Conservation (phyloP, 2,888 invertebrate species). For the Archips crataeganus region DNA sequence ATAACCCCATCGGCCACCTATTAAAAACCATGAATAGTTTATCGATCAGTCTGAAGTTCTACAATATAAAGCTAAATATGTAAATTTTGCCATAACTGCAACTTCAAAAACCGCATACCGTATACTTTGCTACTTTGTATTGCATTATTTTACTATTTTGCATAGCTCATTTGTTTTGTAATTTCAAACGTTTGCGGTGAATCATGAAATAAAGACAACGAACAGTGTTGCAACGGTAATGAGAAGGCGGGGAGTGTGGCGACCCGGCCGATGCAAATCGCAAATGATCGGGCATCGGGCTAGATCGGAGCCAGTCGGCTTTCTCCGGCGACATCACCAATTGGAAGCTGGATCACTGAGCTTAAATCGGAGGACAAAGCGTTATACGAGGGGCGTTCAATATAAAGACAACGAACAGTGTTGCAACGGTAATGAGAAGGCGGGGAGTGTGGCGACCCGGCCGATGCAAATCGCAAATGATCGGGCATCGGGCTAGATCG, state of each 20-base stretch:
- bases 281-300: conserved; percentile 29
- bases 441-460: conserved; percentile 18
- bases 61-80: too few species aligned
- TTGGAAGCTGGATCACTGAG: neutral
- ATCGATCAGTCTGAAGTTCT: too few species aligned
- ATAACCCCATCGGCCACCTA: too few species aligned
- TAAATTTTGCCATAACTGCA: too few species aligned
- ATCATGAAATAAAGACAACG: conserved; percentile 6
- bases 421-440: conserved; percentile 3
- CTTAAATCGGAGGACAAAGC: neutral
- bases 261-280: conserved; percentile 31
- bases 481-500: conserved; percentile 26
- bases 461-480: conserved; percentile 33
- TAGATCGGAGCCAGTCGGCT: conserved; percentile 17
- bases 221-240: neutral
- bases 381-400: too few species aligned
- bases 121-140: too few species aligned
- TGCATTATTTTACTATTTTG: too few species aligned
- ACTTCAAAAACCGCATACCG: too few species aligned
- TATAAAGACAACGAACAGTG: conserved; percentile 3
- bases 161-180: too few species aligned
- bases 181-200: too few species aligned
- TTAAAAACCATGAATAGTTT: too few species aligned
- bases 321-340: conserved; percentile 28
- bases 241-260: conserved; percentile 8